Evolutionary conservation across 2,797 vertebrate species (phyloP), one percentile per base, ranked within the genome.

Genomic region (Microctenopoma lineatum): DNA sequence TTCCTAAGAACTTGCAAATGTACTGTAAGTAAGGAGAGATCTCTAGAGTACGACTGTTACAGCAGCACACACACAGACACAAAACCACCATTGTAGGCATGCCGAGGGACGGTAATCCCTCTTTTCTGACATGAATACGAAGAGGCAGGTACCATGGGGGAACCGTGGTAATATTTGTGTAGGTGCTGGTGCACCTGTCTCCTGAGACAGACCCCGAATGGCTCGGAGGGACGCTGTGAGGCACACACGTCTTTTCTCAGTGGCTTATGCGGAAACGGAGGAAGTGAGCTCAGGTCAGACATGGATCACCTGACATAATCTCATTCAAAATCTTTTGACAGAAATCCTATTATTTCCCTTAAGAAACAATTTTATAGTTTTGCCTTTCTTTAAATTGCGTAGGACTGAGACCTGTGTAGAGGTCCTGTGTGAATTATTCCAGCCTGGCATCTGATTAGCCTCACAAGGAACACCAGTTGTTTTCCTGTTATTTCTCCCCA

Each of bases 141-240:
- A 13, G 41, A 71, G 61, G 45, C 51, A 72, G 72, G 59, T 52
- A 67, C 59, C 62, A 10, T 3, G 45, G 52, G 84, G 73, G 70
- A 63, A 41, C 44, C 38, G 50, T 56, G 52, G 62, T 70, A 56
- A 72, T 59, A 59, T 67, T 74, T 70, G 80, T 75, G 74, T 69
- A 51, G 72, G 56, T 69, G 68, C 60, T 7, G n/a, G 21, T 59
- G 57, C 76, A 70, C 69, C 77, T 51, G 75, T 66, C 75, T 76
- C 61, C 25, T n/a, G 73, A 76, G 71, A 85, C 47, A 27, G 34
- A 63, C 38, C 62, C 64, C 52, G 67, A 87, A 65, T 62, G 77
- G 70, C 79, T 75, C 0, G 47, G 41, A 63, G 80, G 41, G 44
- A 77, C 3, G 64, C 80, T 65, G 38, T 13, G 1, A 80, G 73